Percentiles rank a stretch among this genome's conserved stretches.
Conservation (phyloP, 2,113 vertebrate genomes). For the Coregonus clupeaformis region DNA sequence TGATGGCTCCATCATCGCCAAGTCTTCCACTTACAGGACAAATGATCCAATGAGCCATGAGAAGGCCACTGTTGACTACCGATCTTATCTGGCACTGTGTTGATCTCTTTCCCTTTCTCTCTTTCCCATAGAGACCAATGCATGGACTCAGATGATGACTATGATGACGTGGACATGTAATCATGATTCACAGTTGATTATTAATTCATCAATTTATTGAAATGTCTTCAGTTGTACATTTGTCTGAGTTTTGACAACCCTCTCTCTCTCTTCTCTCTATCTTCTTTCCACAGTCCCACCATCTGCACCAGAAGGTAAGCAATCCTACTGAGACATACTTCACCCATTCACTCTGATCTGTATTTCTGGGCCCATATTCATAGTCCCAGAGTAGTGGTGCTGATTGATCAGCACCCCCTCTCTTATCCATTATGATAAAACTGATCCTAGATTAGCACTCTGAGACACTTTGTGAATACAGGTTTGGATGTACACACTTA, state of each 20-base stretch:
- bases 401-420: no score
- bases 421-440: no score
- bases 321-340: background rate
- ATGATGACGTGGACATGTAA: constrained; percentile 79
- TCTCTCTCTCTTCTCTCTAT: background rate
- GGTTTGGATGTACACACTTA: no score
- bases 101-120: background rate
- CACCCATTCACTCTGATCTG: background rate
- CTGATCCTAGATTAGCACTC: no score
- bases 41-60: no score
- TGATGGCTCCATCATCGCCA: background rate
- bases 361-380: background rate
- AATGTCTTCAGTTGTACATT: no score
- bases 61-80: no score
- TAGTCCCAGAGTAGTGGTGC: no score
- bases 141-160: constrained; percentile 76
- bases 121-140: constrained; percentile 60
- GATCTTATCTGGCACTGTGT: no score
- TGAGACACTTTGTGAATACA: no score
- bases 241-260: background rate
- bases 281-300: constrained; percentile 50
- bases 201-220: background rate
- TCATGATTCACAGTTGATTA: constrained; percentile 15
- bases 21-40: no score
- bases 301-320: constrained; percentile 51